phyloP scores from a whole-genome alignment of 1,140 invertebrate genomes.

The Sarcophaga peregrina region DNA sequence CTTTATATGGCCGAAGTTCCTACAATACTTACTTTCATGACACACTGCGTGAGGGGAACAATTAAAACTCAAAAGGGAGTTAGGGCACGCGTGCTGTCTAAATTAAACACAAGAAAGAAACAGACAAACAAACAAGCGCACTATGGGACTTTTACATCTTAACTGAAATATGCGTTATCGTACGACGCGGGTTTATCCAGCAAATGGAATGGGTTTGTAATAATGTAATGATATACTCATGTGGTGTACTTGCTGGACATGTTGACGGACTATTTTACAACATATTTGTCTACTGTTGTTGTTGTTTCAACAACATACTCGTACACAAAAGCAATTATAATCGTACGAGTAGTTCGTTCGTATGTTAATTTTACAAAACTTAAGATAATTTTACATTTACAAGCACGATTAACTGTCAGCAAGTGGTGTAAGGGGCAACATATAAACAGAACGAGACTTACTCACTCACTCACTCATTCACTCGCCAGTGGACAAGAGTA shows the following conservation, averaged over 20 bases:
- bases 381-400: conserved; percentile 27
- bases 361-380: conserved; percentile 23
- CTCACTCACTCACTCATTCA: not conserved
- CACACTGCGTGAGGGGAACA: not conserved
- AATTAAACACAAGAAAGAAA: not conserved
- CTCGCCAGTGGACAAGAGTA: not conserved
- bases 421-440: not conserved
- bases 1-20: not conserved
- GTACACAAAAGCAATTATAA: not conserved
- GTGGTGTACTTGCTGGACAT: not conserved
- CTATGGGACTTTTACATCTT: too few species aligned
- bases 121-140: too few species aligned
- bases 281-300: not conserved
- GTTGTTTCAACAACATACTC: too few species aligned
- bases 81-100: not conserved
- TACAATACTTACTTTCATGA: not conserved
- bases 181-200: not conserved
- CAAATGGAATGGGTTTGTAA: not conserved
- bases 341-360: not conserved
- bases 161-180: not conserved
- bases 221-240: not conserved
- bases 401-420: conserved; percentile 15
- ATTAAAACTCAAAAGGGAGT: conserved; percentile 14
- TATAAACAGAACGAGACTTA: not conserved
- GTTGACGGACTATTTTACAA: conserved; percentile 3